Evolutionary conservation across 2,797 vertebrate genomes (phyloP).

Genomic region (Fistularia tabacaria): DNA sequence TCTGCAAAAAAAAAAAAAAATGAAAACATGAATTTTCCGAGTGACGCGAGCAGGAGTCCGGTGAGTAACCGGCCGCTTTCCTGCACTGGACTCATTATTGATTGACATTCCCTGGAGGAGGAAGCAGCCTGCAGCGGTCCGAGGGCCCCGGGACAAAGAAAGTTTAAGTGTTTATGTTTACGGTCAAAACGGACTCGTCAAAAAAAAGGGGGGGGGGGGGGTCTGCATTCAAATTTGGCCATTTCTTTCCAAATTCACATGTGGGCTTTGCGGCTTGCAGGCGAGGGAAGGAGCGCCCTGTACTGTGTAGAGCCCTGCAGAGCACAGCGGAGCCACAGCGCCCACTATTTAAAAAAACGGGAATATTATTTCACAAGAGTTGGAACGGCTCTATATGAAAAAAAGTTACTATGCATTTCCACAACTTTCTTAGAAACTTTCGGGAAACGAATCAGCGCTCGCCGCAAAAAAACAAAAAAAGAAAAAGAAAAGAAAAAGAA

Average conservation of each 20-base stretch:
- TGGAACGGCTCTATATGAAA: conserved; percentile 75
- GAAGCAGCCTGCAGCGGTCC: conserved; percentile 55
- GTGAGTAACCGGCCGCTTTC: conserved; percentile 59
- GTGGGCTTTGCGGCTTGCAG: conserved; percentile 48
- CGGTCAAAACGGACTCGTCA: conserved; percentile 26
- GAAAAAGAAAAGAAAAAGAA: background rate
- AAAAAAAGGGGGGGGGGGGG: background rate
- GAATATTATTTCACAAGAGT: conserved; percentile 90
- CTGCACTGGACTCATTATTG: conserved; percentile 70
- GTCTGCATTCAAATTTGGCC: conserved; percentile 56
- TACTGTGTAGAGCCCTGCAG: conserved; percentile 23
- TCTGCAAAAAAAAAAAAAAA: conserved; percentile 49
- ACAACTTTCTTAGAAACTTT: conserved; percentile 87
- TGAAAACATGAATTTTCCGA: conserved; percentile 60
- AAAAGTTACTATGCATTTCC: conserved; percentile 84
- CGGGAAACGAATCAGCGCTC: conserved; percentile 61
- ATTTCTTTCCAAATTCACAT: conserved; percentile 67
- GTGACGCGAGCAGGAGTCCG: conserved; percentile 68
- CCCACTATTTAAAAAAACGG: conserved; percentile 92
- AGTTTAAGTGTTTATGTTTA: conserved; percentile 43
- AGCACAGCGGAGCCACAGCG: conserved; percentile 88
- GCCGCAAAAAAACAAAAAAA: conserved; percentile 33
- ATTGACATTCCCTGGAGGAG: conserved; percentile 76
- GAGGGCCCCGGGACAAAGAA: conserved; percentile 42
- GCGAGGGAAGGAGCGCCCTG: conserved; percentile 27